These are phyloP conservation scores for Melanotus villosus DNA, from an alignment of 2,888 invertebrate species.

Conservation along the genomic window DNA sequence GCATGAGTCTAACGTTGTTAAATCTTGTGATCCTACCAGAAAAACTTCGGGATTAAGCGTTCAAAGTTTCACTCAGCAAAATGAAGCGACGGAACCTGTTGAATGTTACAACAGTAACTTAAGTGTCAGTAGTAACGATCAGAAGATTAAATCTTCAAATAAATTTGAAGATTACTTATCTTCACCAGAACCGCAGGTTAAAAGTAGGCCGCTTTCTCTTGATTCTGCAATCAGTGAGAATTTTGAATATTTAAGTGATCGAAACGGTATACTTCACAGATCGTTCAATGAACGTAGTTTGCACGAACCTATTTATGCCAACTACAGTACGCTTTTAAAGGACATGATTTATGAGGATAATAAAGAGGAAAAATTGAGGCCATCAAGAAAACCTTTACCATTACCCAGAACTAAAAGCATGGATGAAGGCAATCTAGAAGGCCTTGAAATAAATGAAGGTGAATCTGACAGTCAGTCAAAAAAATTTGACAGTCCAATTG, in stretches of 20 bases:
- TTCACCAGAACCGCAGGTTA: not conserved
- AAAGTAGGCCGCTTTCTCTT: not conserved
- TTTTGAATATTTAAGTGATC: not conserved
- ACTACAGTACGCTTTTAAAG: slow-evolving; percentile 38
- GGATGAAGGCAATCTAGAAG: not conserved
- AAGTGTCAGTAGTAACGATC: not conserved
- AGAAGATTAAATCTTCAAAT: slow-evolving; percentile 18
- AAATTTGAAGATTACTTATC: slow-evolving; percentile 15
- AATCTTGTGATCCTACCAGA: too few species aligned
- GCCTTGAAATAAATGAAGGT: not conserved
- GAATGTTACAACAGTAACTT: slow-evolving; percentile 3
- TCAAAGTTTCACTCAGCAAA: too few species aligned
- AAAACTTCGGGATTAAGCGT: too few species aligned
- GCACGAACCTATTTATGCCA: slow-evolving; percentile 49
- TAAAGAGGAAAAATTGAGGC: not conserved
- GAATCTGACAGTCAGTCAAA: not conserved
- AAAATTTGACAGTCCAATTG: not conserved
- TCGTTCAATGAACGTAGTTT: not conserved
- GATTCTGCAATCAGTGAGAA: not conserved
- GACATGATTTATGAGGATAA: slow-evolving; percentile 7
- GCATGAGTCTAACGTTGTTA: too few species aligned
- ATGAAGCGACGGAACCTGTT: too few species aligned
- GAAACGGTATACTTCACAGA: not conserved
- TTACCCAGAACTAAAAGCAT: slow-evolving; percentile 35
- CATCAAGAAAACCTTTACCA: slow-evolving; percentile 32